A percentile compares a stretch with the other conserved stretches of the same genome.
phyloP scores from a whole-genome alignment of 1,140 invertebrate genomes.

The Callitettix versicolor region DNA sequence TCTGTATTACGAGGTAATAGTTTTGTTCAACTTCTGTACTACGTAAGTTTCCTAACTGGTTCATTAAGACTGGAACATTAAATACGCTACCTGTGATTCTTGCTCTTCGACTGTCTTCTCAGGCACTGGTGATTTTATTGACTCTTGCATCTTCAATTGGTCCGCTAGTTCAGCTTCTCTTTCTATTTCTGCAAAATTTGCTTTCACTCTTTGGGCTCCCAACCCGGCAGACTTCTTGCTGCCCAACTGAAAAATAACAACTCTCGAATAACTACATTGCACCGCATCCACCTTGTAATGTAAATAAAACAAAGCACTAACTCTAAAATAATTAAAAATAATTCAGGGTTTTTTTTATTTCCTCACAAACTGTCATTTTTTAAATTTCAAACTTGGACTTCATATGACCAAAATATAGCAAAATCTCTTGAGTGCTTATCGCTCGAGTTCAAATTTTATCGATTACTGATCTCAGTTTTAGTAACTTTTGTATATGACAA shows the following conservation, averaged over 20 bases:
- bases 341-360: too few species aligned
- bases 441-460: too few species aligned
- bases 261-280: slow-evolving; percentile 10
- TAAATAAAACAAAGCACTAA: background rate
- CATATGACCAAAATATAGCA: too few species aligned
- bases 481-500: too few species aligned
- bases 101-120: slow-evolving; percentile 42
- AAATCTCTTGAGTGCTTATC: too few species aligned
- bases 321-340: background rate
- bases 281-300: background rate
- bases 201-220: slow-evolving; percentile 92
- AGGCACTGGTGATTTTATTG: slow-evolving; percentile 23
- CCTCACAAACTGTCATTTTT: too few species aligned
- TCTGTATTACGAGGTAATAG: too few species aligned
- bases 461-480: too few species aligned
- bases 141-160: slow-evolving; percentile 51
- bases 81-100: slow-evolving; percentile 42
- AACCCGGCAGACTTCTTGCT: slow-evolving; percentile 72
- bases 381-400: too few species aligned
- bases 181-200: slow-evolving; percentile 94
- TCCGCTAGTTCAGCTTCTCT: slow-evolving; percentile 66
- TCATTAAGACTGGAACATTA: too few species aligned
- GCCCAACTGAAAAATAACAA: slow-evolving; percentile 47
- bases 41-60: too few species aligned
- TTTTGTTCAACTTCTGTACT: too few species aligned